Percentiles rank a stretch among this genome's conserved stretches.
Evolutionary conservation across 2,888 invertebrate species (phyloP).

Genomic region (Silvanus unidentatus): DNA sequence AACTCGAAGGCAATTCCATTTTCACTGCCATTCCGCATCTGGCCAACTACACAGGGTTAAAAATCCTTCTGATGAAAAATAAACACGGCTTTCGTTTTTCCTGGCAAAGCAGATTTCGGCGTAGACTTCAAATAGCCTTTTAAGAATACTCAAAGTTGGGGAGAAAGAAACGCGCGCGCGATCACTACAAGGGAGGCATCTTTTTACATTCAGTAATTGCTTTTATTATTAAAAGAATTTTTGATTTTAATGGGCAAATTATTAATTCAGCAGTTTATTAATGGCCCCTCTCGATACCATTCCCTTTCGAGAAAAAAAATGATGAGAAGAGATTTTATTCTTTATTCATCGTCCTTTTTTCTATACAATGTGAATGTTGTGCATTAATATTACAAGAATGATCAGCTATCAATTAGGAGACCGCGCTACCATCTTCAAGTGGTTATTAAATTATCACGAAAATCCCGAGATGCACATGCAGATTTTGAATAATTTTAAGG

Average conservation of each 20-base stretch:
- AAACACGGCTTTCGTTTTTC: slow-evolving; percentile 41
- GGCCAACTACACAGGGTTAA: slow-evolving; percentile 39
- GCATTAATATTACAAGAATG: slow-evolving; percentile 31
- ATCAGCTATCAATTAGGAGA: slow-evolving; percentile 33
- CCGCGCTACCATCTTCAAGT: slow-evolving; percentile 31
- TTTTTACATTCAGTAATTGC: slow-evolving; percentile 35
- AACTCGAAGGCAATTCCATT: slow-evolving; percentile 9
- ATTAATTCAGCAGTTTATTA: slow-evolving; percentile 32
- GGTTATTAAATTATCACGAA: slow-evolving; percentile 34
- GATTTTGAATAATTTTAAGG: background rate
- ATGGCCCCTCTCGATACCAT: slow-evolving; percentile 12
- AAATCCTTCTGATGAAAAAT: slow-evolving; percentile 46
- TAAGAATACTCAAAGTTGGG: slow-evolving; percentile 30
- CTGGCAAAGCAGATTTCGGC: slow-evolving; percentile 34
- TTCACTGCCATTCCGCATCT: slow-evolving; percentile 15
- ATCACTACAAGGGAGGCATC: slow-evolving; percentile 9
- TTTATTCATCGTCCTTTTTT: too few species aligned
- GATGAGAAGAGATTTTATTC: too few species aligned
- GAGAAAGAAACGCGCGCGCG: slow-evolving; percentile 5
- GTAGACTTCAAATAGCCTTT: slow-evolving; percentile 37
- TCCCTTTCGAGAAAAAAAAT: background rate
- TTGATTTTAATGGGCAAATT: slow-evolving; percentile 21
- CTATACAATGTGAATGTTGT: slow-evolving; percentile 11
- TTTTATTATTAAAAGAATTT: slow-evolving; percentile 32
- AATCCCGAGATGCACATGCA: background rate